Evolutionary conservation across 2,888 invertebrate species (phyloP).

Genomic region (Macrosiphum euphorbiae): DNA sequence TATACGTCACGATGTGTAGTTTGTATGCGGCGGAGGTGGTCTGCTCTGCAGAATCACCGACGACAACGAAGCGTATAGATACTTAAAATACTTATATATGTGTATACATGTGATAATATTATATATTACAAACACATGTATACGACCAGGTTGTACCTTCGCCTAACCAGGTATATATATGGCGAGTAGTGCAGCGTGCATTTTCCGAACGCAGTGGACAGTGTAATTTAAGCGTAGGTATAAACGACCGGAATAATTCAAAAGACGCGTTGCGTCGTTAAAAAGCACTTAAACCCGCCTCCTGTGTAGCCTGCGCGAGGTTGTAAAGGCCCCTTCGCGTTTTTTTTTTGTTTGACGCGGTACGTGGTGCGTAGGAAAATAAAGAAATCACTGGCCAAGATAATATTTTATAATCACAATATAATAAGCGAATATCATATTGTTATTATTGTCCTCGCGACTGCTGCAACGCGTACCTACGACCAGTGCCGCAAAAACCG

Average conservation of each 20-base stretch:
- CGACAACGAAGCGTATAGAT: background rate
- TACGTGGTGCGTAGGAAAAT: background rate
- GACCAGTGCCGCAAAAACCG: too few relatives aligned
- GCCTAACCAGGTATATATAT: background rate
- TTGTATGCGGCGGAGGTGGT: background rate
- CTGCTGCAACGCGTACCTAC: background rate
- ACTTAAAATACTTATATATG: background rate
- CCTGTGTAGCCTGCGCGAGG: background rate
- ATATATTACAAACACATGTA: background rate
- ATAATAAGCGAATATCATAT: background rate
- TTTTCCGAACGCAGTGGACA: slow-evolving; percentile 5
- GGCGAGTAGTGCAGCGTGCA: background rate
- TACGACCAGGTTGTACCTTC: background rate
- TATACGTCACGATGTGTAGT: background rate
- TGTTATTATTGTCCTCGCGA: background rate
- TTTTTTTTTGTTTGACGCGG: background rate
- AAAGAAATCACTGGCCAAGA: background rate
- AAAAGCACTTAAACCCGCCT: slow-evolving; percentile 48
- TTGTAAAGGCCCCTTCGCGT: background rate
- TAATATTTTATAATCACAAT: background rate
- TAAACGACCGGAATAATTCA: background rate
- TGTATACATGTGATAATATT: background rate
- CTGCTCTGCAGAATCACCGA: background rate
- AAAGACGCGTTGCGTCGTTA: slow-evolving; percentile 11
- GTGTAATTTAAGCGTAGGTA: background rate